Evolutionary conservation across 2,113 vertebrate species (phyloP).

Genomic region (Strigops habroptila): DNA sequence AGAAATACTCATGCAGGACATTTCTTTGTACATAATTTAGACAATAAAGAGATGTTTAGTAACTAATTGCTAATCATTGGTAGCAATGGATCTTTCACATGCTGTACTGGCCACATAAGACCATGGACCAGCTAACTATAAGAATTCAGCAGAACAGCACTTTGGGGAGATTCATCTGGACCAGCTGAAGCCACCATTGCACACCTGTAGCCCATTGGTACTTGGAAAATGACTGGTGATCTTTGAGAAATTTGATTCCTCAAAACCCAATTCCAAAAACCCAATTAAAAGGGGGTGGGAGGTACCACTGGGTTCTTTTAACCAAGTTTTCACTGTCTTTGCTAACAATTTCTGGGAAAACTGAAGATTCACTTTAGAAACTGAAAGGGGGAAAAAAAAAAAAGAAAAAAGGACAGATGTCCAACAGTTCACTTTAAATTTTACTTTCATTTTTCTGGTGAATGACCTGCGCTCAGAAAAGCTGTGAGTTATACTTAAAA

Average conservation of each 20-base stretch:
- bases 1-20: neutral
- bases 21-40: neutral
- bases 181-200: neutral
- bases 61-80: neutral
- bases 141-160: neutral
- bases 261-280: neutral
- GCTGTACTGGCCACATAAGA: neutral
- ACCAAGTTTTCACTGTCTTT: neutral
- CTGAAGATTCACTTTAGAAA: constrained; percentile 31
- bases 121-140: neutral
- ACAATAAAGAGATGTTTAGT: neutral
- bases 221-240: neutral
- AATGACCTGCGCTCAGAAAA: neutral
- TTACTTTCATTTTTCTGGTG: neutral
- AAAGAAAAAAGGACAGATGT: neutral
- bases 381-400: neutral
- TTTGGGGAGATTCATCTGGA: neutral
- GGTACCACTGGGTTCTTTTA: neutral
- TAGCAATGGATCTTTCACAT: neutral
- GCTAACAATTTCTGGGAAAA: constrained; percentile 27
- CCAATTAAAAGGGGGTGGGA: neutral
- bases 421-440: neutral
- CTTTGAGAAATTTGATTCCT: neutral
- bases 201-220: neutral
- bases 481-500: neutral